Evolutionary conservation across 1,140 invertebrate genomes (phyloP).

Genomic region (Macrosteles quadrilineatus): DNA sequence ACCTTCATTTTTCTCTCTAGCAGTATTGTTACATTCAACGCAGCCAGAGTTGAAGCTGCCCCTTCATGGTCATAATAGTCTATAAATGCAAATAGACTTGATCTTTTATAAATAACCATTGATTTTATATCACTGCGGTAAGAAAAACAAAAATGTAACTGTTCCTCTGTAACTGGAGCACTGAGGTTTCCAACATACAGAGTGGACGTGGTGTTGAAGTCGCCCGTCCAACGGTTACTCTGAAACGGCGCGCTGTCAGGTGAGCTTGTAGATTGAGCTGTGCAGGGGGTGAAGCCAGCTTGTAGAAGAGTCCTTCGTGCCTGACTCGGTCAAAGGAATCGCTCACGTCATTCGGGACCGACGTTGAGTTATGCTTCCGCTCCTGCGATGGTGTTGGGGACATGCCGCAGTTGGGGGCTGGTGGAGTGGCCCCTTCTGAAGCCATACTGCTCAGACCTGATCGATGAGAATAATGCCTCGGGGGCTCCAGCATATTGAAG

Average conservation of each 20-base stretch:
- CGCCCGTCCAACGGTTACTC: constrained; percentile 2
- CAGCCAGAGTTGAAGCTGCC: too few relatives aligned
- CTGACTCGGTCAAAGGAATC: constrained; percentile 52
- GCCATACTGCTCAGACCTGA: constrained; percentile 47
- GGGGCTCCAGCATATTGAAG: constrained; percentile 43
- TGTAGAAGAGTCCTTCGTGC: constrained; percentile 46
- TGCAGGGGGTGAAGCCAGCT: constrained; percentile 38
- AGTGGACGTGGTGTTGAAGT: not conserved
- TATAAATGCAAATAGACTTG: too few relatives aligned
- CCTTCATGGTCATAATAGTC: too few relatives aligned
- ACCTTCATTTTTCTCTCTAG: too few relatives aligned
- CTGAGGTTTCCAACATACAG: too few relatives aligned
- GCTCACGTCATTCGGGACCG: constrained; percentile 48
- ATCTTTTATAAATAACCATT: too few relatives aligned
- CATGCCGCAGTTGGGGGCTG: constrained; percentile 43
- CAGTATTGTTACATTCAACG: too few relatives aligned
- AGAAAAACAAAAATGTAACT: too few relatives aligned
- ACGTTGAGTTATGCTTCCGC: not conserved
- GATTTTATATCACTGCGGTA: too few relatives aligned
- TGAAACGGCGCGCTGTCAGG: constrained; percentile 12
- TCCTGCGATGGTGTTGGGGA: not conserved
- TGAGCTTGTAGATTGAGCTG: constrained; percentile 18
- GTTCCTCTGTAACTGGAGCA: too few relatives aligned
- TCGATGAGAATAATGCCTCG: not conserved
- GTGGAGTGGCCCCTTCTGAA: constrained; percentile 48